Percentiles rank a stretch among this genome's conserved stretches.
Evolutionary conservation across 2,888 invertebrate genomes (phyloP).

Genomic region (Erebia epiphron): DNA sequence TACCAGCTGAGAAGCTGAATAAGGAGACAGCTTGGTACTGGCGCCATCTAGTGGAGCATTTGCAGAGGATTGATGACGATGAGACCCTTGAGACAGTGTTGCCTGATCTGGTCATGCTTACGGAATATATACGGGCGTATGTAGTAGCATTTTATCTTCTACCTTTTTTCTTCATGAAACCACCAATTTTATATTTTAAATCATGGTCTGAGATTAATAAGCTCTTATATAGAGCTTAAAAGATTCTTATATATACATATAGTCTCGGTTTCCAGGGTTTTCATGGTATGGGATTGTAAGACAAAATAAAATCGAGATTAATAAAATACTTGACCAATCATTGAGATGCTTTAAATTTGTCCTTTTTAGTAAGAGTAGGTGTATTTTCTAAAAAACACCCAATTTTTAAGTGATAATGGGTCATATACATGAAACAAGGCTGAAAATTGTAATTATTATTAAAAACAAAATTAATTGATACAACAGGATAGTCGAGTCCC

Average conservation of each 20-base stretch:
- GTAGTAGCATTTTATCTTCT: slow-evolving; percentile 46
- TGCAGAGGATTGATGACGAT: slow-evolving; percentile 73
- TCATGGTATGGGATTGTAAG: too few species aligned
- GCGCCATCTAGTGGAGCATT: slow-evolving; percentile 75
- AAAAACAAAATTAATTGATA: background rate
- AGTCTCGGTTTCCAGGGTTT: too few species aligned
- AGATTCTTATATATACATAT: background rate
- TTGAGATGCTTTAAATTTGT: too few species aligned
- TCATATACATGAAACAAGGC: too few species aligned
- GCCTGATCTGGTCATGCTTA: slow-evolving; percentile 89
- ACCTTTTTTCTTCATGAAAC: background rate
- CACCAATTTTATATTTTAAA: background rate
- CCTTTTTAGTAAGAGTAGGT: too few species aligned
- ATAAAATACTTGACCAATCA: too few species aligned
- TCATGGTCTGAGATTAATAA: background rate
- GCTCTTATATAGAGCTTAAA: background rate
- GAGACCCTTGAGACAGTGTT: slow-evolving; percentile 84
- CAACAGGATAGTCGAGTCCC: slow-evolving; percentile 71
- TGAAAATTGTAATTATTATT: too few species aligned
- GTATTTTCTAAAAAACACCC: too few species aligned
- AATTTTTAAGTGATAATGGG: too few species aligned
- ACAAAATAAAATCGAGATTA: too few species aligned
- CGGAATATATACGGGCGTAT: slow-evolving; percentile 88
- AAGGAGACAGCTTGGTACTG: slow-evolving; percentile 81
- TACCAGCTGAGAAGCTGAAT: slow-evolving; percentile 72